A percentile compares a stretch with the other conserved stretches of the same genome.
Conservation (phyloP, 2,113 vertebrate species). For the Progne subis region DNA sequence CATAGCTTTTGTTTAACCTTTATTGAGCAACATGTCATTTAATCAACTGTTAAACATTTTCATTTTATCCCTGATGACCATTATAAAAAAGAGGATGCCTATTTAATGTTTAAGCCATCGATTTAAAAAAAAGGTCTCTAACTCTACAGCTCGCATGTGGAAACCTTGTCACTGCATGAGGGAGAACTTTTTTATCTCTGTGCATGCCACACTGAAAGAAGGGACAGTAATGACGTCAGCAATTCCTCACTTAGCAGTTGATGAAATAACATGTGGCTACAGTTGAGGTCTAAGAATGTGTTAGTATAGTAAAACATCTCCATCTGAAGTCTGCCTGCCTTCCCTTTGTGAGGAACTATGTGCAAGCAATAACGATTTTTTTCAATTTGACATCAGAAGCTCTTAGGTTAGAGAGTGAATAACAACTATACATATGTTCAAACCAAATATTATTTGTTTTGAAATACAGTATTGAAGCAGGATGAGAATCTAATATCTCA, state of each 20-base stretch:
- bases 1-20: conserved; percentile 11
- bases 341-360: neutral
- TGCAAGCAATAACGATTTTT: neutral
- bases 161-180: neutral
- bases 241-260: neutral
- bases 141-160: accelerated
- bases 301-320: neutral
- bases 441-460: neutral
- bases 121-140: neutral
- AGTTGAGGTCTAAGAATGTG: neutral
- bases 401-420: neutral
- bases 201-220: neutral
- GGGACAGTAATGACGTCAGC: neutral
- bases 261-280: neutral
- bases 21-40: conserved; percentile 7
- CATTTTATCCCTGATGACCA: neutral
- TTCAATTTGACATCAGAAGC: neutral
- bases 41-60: neutral
- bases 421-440: neutral
- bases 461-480: neutral
- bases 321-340: neutral
- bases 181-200: neutral
- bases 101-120: conserved; percentile 26
- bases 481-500: neutral
- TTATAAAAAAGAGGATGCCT: neutral